Evolutionary conservation across 2,797 vertebrate genomes (phyloP).

Genomic region (Psittacula derbiana): DNA sequence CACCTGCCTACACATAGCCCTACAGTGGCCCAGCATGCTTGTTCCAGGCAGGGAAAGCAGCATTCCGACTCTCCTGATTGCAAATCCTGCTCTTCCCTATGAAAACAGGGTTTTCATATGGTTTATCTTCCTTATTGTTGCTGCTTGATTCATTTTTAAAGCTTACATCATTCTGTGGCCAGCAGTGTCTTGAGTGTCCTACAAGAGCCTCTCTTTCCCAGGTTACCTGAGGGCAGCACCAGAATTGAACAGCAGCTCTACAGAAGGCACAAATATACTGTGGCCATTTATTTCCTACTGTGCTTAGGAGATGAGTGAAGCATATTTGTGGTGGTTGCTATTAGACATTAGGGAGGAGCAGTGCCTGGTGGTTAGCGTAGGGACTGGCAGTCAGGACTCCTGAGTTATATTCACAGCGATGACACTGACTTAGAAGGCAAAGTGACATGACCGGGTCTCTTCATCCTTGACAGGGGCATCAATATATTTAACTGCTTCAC

Average conservation of each 20-base stretch:
- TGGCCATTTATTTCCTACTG: slow-evolving; percentile 43
- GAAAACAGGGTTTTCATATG: neutral
- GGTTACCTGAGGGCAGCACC: slow-evolving; percentile 49
- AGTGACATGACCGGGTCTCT: neutral
- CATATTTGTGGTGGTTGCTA: slow-evolving; percentile 53
- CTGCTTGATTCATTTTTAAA: neutral
- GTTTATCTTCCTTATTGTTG: slow-evolving; percentile 45
- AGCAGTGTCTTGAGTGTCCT: neutral
- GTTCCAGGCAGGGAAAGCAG: neutral
- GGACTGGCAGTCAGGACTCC: neutral
- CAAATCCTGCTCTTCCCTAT: neutral
- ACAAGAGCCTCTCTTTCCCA: neutral
- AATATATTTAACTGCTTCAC: neutral
- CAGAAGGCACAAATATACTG: slow-evolving; percentile 25
- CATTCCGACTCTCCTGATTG: neutral
- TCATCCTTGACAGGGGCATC: neutral
- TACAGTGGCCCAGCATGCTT: fast-evolving
- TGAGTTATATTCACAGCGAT: neutral
- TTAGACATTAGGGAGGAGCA: slow-evolving; percentile 50
- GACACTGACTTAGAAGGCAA: neutral
- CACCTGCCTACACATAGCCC: neutral
- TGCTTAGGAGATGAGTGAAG: slow-evolving; percentile 5
- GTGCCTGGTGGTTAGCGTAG: neutral
- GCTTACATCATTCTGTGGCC: slow-evolving; percentile 15
- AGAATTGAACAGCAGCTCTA: slow-evolving; percentile 34